Base-by-base conservation (phyloP, 2,797 vertebrate species). In the Melanotaenia boesemani region DNA sequence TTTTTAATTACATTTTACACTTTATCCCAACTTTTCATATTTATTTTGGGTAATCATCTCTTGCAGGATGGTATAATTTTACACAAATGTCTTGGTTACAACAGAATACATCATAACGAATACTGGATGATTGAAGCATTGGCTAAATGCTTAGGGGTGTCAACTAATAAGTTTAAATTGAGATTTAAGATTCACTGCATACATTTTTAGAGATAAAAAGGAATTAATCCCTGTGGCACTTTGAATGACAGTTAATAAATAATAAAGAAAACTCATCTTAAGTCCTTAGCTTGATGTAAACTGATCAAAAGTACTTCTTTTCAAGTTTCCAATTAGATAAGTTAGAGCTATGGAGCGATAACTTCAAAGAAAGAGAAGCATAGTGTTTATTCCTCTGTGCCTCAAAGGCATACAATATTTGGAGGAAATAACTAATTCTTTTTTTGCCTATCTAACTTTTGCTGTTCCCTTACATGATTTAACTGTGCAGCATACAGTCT, bases 281-380 rank as follows among this genome's bases (percentile, higher is more conserved):
- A 50, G 41, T 73, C 15, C 24, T 16, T 58, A 8, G 30, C 76
- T 84, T 75, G 70, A 82, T 72, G 77, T 64, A 64, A 84, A 86
- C 77, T 86, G 71, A 91, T 92, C 77, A 75, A 83, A 91, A 80
- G 74, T 71, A 70, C 71, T 75, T 79, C 46, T 80, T 91, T 91
- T 77, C 59, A 79, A 89, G 76, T 91, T 88, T 87, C 83, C 72
- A 87, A 89, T 93, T 90, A 90, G 70, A 81, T 78, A 79, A 71
- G 82, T 85, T 77, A 77, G 69, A 77, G 72, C 83, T 82, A 68
- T 55, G 66, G 66, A 90, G 75, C 84, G 68, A 86, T 70, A 76
- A 90, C 88, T 93, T 94, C 91, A 94, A 93, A 94, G 91, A 86
- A 84, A 79, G 73, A 86, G 85, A 78, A 77, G 72, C 64, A 80